Conservation (phyloP, 2,888 invertebrate species). For the Hylaea fasciaria region DNA sequence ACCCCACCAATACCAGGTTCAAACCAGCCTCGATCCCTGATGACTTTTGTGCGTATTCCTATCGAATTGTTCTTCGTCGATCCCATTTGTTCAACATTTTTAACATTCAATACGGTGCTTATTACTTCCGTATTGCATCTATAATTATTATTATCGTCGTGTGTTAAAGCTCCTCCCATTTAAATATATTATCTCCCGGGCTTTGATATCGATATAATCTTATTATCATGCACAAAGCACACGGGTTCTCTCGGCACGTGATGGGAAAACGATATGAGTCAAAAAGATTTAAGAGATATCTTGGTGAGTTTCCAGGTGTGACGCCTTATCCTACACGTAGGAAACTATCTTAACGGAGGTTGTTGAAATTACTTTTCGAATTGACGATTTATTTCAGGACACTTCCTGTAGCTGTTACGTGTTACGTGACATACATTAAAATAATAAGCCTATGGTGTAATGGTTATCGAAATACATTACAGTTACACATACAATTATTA, state of each 20-base stretch:
- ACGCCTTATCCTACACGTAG: slow-evolving; percentile 8
- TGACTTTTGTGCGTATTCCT: too few species aligned
- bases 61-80: too few species aligned
- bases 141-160: slow-evolving; percentile 21
- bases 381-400: slow-evolving; percentile 7
- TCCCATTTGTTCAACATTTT: too few species aligned
- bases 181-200: slow-evolving; percentile 49
- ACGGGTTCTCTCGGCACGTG: slow-evolving; percentile 46
- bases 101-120: slow-evolving; percentile 16
- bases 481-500: too few species aligned
- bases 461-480: too few species aligned
- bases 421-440: too few species aligned
- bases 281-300: slow-evolving; percentile 46
- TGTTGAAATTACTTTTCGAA: slow-evolving; percentile 12
- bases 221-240: slow-evolving; percentile 50
- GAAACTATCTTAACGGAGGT: slow-evolving; percentile 18
- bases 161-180: slow-evolving; percentile 38
- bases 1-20: too few species aligned
- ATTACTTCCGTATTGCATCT: slow-evolving; percentile 39
- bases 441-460: too few species aligned
- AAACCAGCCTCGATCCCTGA: too few species aligned
- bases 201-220: slow-evolving; percentile 55
- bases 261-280: slow-evolving; percentile 45
- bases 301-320: slow-evolving; percentile 38
- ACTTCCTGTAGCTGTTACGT: too few species aligned